Conservation (phyloP, 2,888 invertebrate species). For the Celastrina argiolus region DNA sequence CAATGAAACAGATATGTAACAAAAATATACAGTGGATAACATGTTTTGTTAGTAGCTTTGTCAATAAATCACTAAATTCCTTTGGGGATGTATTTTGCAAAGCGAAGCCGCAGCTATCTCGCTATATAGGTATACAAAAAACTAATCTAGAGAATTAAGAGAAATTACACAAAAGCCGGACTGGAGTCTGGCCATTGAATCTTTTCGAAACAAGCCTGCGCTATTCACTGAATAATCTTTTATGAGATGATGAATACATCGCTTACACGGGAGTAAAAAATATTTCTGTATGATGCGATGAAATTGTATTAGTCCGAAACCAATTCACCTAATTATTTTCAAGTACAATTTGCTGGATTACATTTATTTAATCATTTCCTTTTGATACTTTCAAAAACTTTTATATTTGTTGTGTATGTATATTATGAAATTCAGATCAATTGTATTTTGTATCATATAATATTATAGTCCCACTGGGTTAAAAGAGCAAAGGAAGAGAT, state of each 20-base stretch:
- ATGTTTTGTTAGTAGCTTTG: no score
- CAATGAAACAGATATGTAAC: neutral
- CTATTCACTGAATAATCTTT: constrained; percentile 28
- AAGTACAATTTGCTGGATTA: constrained; percentile 1
- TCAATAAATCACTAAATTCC: no score
- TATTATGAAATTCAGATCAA: no score
- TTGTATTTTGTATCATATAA: neutral
- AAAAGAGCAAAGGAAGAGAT: no score
- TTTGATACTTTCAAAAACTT: neutral
- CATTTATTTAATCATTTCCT: neutral
- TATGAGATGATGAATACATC: constrained; percentile 30
- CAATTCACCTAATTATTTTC: constrained; percentile 11
- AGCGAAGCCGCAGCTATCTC: neutral
- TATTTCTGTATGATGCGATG: constrained; percentile 19
- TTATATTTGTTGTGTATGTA: neutral
- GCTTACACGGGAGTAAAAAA: constrained; percentile 27
- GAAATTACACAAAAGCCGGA: constrained; percentile 23
- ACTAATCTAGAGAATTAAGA: constrained; percentile 26
- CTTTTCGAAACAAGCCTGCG: constrained; percentile 22
- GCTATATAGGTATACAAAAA: constrained; percentile 16
- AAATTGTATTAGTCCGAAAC: neutral
- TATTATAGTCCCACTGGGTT: no score
- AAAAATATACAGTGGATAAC: neutral
- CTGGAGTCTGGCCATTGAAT: constrained; percentile 23
- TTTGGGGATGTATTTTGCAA: neutral